Evolutionary conservation across 2,113 vertebrate species (phyloP).

Genomic region (Antechinus stuartii): DNA sequence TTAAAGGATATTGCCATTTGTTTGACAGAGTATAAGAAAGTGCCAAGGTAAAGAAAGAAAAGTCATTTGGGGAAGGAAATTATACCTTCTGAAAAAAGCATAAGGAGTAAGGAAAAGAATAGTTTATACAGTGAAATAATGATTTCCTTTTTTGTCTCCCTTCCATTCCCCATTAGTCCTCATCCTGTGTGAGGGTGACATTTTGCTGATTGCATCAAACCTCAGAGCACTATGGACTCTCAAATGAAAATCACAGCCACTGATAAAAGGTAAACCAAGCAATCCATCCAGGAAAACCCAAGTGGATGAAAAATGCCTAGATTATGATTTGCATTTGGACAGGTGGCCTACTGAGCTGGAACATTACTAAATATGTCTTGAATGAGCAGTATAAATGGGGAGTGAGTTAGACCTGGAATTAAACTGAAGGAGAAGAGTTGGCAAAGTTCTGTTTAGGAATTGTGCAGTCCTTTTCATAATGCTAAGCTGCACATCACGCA

Average conservation of each 20-base stretch:
- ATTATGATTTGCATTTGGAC: not conserved
- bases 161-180: not conserved
- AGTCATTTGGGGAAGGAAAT: conserved; percentile 57
- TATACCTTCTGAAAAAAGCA: conserved; percentile 55
- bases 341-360: not conserved
- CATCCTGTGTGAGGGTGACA: not conserved
- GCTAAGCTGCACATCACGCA: not conserved
- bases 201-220: not conserved
- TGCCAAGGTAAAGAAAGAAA: conserved; percentile 54
- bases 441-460: not conserved
- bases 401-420: not conserved
- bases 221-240: not conserved
- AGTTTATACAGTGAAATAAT: conserved; percentile 48
- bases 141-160: not conserved
- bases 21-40: not conserved
- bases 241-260: not conserved
- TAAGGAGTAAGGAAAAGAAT: conserved; percentile 35
- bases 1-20: conserved; percentile 29
- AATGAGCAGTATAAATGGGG: not conserved
- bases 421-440: not conserved
- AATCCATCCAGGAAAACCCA: not conserved
- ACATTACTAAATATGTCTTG: not conserved
- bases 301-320: not conserved
- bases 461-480: not conserved
- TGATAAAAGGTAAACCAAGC: not conserved